Evolutionary conservation across 2,888 invertebrate species (phyloP).

Genomic region (Plebejus anna): DNA sequence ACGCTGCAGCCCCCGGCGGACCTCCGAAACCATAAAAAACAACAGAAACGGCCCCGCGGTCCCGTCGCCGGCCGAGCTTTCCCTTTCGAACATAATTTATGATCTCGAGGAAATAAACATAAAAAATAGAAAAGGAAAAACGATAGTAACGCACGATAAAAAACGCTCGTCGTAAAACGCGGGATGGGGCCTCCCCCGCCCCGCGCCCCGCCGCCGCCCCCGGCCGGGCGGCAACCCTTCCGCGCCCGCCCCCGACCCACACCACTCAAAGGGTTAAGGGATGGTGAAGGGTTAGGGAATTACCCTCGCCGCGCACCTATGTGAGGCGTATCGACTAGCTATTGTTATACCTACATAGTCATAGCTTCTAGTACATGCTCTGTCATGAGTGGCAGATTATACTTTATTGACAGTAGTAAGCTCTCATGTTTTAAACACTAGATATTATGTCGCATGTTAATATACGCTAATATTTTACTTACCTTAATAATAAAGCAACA

Average conservation of each 20-base stretch:
- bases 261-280: slow-evolving; percentile 69
- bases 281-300: slow-evolving; percentile 68
- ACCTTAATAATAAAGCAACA: too few relatives aligned
- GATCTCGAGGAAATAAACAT: slow-evolving; percentile 81
- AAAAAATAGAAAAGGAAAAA: slow-evolving; percentile 81
- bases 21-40: slow-evolving; percentile 73
- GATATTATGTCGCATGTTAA: too few relatives aligned
- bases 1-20: slow-evolving; percentile 69
- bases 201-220: slow-evolving; percentile 52
- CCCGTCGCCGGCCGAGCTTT: slow-evolving; percentile 76
- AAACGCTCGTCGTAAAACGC: slow-evolving; percentile 76
- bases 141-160: slow-evolving; percentile 79
- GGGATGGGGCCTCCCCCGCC: slow-evolving; percentile 52
- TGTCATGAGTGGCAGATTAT: not conserved
- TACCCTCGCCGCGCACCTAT: slow-evolving; percentile 56
- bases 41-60: slow-evolving; percentile 72
- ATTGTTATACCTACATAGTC: slow-evolving; percentile 32
- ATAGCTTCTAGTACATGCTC: slow-evolving; percentile 22
- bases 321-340: slow-evolving; percentile 37
- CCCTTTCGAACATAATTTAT: slow-evolving; percentile 81
- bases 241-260: slow-evolving; percentile 66
- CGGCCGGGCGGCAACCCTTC: slow-evolving; percentile 75
- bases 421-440: too few relatives aligned
- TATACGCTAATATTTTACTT: too few relatives aligned
- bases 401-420: too few relatives aligned